Evolutionary conservation across 2,797 vertebrate genomes (phyloP).

Genomic region (Holocentrus rufus): DNA sequence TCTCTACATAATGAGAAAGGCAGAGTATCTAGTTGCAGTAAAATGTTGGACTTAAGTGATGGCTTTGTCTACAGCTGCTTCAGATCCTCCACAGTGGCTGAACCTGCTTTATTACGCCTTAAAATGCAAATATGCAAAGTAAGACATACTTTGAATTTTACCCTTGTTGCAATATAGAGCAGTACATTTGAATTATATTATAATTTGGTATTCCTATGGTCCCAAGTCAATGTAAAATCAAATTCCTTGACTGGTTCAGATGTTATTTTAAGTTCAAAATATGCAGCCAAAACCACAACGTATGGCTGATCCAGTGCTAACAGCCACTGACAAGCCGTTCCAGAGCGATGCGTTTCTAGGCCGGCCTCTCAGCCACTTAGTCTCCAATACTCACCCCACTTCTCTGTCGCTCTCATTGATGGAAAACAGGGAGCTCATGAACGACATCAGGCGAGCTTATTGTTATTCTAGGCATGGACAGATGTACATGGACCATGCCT

Average conservation of each 20-base stretch:
- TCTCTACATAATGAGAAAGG: no score
- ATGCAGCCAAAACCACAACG: neutral
- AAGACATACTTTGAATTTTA: neutral
- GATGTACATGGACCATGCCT: constrained; percentile 6
- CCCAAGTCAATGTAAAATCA: neutral
- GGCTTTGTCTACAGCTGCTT: neutral
- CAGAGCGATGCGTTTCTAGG: constrained; percentile 14
- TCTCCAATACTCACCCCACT: constrained; percentile 8
- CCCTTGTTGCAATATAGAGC: neutral
- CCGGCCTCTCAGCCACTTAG: neutral
- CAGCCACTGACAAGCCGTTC: constrained; percentile 31
- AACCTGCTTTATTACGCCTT: neutral
- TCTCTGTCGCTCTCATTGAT: constrained; percentile 27
- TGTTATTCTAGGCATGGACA: constrained; percentile 28
- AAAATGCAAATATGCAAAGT: constrained; percentile 1
- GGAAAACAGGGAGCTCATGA: constrained; percentile 37
- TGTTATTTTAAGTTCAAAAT: constrained; percentile 13
- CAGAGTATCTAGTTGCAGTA: no score
- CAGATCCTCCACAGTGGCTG: neutral
- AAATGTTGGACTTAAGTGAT: no score
- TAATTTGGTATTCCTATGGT: neutral
- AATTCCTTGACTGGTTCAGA: neutral
- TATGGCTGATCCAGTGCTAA: constrained; percentile 25
- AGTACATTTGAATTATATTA: neutral
- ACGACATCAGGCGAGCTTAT: constrained; percentile 13